Evolutionary conservation across 2,888 invertebrate genomes (phyloP), one percentile per base, ranked within the genome.

Genomic region (Podotricha telesiphe): DNA sequence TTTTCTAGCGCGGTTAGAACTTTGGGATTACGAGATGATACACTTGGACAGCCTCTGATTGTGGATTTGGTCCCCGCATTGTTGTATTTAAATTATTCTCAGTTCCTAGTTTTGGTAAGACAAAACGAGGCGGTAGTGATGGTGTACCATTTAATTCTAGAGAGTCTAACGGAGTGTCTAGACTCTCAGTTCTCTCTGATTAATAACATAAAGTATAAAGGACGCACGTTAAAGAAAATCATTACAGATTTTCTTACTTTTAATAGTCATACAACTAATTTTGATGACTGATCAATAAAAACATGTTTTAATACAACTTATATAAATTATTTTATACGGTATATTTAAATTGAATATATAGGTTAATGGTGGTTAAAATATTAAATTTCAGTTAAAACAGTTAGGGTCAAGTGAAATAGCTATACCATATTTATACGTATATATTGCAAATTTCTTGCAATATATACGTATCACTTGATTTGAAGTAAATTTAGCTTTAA

Each of bases 351-450:
- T 56, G n/a, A 68, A 66, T 66, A 71, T 64, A 47, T 69, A 61
- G 69, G 71, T 69, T 69, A 71, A 64, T 53, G 22, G 51, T 67
- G n/a, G 37, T 69, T 55, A 64, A 68, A 64, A 58, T 68, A 45
- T 53, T 65, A 59, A 65, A 37, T 65, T 61, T 65, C 51, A 47
- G 53, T 55, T 66, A 55, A 66, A n/a, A 55, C 34, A 53, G 64
- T 61, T 71, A 20, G 19, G 66, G 69, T 69, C 65, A 67, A 71
- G 71, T 51, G 55, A 40, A 61, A 69, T 59, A 45, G 51, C 50
- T 59, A 34, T 67, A 63, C 53, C 48, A 11, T 40, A 59, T 66
- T 67, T 64, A 61, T 42, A 51, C 51, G 55, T 42, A 58, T 66
- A 58, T 67, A 42, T 71, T 53, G 66, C 66, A 61, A 66, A 70